phyloP scores from a whole-genome alignment of 2,113 vertebrate genomes.

The Electrona antarctica region DNA sequence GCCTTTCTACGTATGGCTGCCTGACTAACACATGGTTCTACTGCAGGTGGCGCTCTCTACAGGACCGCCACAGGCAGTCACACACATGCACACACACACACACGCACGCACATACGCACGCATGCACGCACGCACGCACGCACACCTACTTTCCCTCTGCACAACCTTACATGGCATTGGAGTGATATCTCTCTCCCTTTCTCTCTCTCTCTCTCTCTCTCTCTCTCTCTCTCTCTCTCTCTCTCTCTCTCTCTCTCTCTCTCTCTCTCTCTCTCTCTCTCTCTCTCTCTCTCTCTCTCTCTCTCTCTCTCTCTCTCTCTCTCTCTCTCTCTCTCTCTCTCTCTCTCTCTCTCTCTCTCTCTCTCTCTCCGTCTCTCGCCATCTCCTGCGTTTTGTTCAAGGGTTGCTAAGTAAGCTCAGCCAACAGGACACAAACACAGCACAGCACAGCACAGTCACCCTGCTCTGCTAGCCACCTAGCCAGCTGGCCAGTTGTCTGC shows the following conservation, averaged over 20 bases:
- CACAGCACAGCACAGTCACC: constrained; percentile 33
- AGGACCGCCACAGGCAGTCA: no score
- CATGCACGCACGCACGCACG: neutral
- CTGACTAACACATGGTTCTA: no score
- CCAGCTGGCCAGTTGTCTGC: constrained; percentile 15
- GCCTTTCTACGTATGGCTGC: no score
- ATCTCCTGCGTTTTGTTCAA: constrained; percentile 37
- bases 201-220: neutral
- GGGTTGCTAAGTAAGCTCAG: constrained; percentile 72
- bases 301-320: constrained; percentile 19
- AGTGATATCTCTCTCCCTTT: constrained; percentile 34
- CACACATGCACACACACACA: no score
- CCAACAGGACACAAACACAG: constrained; percentile 67
- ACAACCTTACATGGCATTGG: constrained; percentile 70
- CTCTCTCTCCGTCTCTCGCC: no score
- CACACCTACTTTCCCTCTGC: constrained; percentile 35
- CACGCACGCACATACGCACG: no score
- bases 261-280: no score
- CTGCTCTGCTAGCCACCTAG: constrained; percentile 28
- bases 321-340: neutral
- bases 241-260: no score
- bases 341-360: no score
- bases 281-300: constrained; percentile 12
- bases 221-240: no score
- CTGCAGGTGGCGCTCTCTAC: no score